phyloP scores from a whole-genome alignment of 2,113 vertebrate genomes.

The Synchiropus splendidus region DNA sequence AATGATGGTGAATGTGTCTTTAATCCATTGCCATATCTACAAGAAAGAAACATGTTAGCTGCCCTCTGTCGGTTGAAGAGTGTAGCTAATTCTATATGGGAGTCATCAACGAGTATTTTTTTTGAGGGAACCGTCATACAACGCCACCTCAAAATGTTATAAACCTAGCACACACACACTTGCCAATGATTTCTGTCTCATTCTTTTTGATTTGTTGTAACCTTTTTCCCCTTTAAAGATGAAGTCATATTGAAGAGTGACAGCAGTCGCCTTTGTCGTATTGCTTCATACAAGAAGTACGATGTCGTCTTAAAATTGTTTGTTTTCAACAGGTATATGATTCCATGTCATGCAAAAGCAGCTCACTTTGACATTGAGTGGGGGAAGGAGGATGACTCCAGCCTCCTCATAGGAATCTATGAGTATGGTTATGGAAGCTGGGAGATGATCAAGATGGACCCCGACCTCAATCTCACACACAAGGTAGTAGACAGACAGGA shows the following conservation, averaged over 20 bases:
- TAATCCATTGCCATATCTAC: background rate
- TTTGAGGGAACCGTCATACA: background rate
- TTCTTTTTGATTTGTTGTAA: too few species aligned
- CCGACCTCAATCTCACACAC: conserved; percentile 94
- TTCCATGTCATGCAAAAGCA: conserved; percentile 91
- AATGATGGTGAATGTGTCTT: too few species aligned
- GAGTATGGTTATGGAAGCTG: conserved; percentile 98
- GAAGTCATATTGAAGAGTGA: too few species aligned
- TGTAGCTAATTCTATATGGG: background rate
- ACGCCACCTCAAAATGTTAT: too few species aligned
- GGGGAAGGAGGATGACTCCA: conserved; percentile 95
- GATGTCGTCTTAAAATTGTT: too few species aligned
- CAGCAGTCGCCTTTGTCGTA: too few species aligned
- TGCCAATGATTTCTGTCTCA: too few species aligned
- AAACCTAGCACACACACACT: too few species aligned
- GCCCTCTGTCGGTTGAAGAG: background rate
- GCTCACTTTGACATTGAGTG: conserved; percentile 98
- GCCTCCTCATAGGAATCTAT: conserved; percentile 93
- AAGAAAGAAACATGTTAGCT: background rate
- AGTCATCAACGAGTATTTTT: background rate
- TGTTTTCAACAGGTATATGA: conserved; percentile 74
- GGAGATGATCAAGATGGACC: conserved; percentile 99
- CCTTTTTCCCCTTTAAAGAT: too few species aligned
- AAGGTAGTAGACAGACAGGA: too few species aligned
- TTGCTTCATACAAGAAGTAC: too few species aligned